Conservation (phyloP, 1,140 invertebrate species). For the Psix sp. region DNA sequence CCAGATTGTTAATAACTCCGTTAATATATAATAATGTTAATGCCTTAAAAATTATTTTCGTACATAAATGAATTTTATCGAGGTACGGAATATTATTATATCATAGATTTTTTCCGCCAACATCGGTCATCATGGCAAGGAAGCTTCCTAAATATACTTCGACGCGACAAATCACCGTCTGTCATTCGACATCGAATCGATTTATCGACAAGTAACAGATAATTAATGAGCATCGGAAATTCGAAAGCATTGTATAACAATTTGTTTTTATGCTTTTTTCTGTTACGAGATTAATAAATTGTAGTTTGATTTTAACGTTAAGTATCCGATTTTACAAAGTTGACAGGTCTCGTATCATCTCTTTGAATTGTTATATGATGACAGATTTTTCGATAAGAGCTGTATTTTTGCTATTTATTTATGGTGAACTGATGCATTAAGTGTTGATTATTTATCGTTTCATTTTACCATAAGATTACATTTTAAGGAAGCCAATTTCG, state of each 20-base stretch:
- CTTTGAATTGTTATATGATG: constrained; percentile 9
- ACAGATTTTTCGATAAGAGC: constrained; percentile 20
- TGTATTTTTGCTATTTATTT: constrained; percentile 52
- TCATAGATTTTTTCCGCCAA: constrained; percentile 46
- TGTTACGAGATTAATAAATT: background rate
- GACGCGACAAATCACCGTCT: constrained; percentile 4
- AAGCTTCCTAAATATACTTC: constrained; percentile 40
- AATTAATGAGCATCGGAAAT: constrained; percentile 12
- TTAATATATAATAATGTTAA: constrained; percentile 66
- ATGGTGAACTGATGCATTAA: constrained; percentile 20
- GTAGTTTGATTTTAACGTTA: background rate
- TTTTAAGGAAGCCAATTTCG: constrained; percentile 6
- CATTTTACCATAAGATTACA: constrained; percentile 11
- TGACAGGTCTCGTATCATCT: background rate
- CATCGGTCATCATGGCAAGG: constrained; percentile 22
- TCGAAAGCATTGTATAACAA: constrained; percentile 12
- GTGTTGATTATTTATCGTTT: constrained; percentile 20
- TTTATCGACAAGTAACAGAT: constrained; percentile 8
- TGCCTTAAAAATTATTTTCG: constrained; percentile 70
- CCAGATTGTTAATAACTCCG: constrained; percentile 61
- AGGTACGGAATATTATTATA: constrained; percentile 44
- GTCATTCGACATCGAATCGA: constrained; percentile 25
- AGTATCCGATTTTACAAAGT: constrained; percentile 3
- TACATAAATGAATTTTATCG: constrained; percentile 58
- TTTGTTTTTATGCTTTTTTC: constrained; percentile 1